Evolutionary conservation across 2,888 invertebrate genomes (phyloP).

Genomic region (Parnassius apollo): DNA sequence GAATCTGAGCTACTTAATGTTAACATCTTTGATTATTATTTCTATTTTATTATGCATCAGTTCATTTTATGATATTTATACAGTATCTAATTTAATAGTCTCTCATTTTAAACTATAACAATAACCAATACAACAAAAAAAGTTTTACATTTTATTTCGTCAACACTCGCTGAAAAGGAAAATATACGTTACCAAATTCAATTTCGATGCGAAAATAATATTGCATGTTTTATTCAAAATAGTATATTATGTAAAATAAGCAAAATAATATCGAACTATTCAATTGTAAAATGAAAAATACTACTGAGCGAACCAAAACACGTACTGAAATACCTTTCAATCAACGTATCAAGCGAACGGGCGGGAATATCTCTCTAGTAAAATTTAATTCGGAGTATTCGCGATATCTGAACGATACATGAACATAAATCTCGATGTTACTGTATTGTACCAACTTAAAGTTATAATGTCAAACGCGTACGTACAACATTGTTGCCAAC

Average conservation of each 20-base stretch:
- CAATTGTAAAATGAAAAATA: slow-evolving; percentile 26
- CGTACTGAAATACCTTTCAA: slow-evolving; percentile 64
- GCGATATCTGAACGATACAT: slow-evolving; percentile 52
- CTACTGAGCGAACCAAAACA: slow-evolving; percentile 35
- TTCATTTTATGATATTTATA: too few relatives aligned
- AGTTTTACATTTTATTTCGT: too few relatives aligned
- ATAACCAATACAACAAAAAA: too few relatives aligned
- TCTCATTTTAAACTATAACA: too few relatives aligned
- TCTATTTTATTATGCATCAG: too few relatives aligned
- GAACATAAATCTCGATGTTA: slow-evolving; percentile 58
- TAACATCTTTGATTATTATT: too few relatives aligned
- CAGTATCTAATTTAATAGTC: too few relatives aligned
- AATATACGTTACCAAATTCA: slow-evolving; percentile 8
- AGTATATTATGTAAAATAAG: slow-evolving; percentile 21
- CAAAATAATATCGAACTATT: slow-evolving; percentile 9
- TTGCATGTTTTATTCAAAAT: slow-evolving; percentile 11
- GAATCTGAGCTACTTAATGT: too few relatives aligned
- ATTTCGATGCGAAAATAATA: slow-evolving; percentile 10
- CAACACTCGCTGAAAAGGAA: too few relatives aligned
- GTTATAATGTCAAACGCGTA: neutral
- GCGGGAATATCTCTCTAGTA: slow-evolving; percentile 48
- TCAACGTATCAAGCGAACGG: slow-evolving; percentile 55
- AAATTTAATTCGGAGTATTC: slow-evolving; percentile 58
- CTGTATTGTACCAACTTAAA: slow-evolving; percentile 23
- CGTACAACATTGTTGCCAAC: neutral